Evolutionary conservation across 1,140 invertebrate genomes (phyloP).

Genomic region (Radopholus similis): DNA sequence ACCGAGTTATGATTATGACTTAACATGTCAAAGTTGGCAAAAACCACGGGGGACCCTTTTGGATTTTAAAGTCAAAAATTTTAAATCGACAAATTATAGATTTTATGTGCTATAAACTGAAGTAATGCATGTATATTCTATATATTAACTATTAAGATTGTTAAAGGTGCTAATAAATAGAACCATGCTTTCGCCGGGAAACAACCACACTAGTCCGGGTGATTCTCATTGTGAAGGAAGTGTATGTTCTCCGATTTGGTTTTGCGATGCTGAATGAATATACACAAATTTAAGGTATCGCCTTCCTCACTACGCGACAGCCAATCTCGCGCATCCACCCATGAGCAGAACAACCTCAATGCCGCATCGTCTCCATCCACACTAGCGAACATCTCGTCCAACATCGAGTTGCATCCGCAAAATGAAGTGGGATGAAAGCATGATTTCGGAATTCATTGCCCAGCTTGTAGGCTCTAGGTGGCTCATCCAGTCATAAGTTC

Average conservation of each 20-base stretch:
- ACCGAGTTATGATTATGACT: no score
- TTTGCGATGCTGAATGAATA: neutral
- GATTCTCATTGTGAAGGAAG: constrained; percentile 12
- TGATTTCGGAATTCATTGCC: no score
- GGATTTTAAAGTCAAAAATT: no score
- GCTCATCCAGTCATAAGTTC: constrained; percentile 37
- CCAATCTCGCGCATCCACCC: constrained; percentile 13
- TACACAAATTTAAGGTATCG: neutral
- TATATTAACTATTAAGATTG: no score
- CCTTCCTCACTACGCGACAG: constrained; percentile 15
- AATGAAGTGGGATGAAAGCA: no score
- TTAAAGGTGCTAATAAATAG: constrained; percentile 2
- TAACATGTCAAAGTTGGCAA: no score
- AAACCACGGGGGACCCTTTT: no score
- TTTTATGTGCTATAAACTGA: no score
- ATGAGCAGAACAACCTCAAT: constrained; percentile 8
- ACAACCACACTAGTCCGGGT: constrained; percentile 8
- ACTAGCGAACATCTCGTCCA: constrained; percentile 30
- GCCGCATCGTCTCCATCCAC: constrained; percentile 14
- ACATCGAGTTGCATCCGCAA: constrained; percentile 47
- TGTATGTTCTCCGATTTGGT: constrained; percentile 3
- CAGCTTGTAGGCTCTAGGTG: constrained; percentile 20
- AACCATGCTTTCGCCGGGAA: constrained; percentile 13
- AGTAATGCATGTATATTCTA: no score
- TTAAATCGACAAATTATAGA: no score